Evolutionary conservation across 2,797 vertebrate species (phyloP), one percentile per base, ranked within the genome.

Genomic region (Prunella strophiata): DNA sequence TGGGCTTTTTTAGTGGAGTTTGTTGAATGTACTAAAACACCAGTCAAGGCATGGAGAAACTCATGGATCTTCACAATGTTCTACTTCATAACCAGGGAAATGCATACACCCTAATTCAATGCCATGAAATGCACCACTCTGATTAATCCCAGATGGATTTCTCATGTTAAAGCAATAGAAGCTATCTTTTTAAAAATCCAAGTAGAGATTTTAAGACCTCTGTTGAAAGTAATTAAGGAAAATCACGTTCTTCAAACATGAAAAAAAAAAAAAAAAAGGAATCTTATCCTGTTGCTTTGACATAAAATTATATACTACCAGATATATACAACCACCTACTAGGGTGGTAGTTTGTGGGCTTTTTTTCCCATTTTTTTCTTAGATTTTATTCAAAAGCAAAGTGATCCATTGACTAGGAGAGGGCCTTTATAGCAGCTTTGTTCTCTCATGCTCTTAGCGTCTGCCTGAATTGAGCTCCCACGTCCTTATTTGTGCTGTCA

Each of bases 321-420:
- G 9, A 36, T 36, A 36, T 36, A 36, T 10, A 36, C 36, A 36
- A 36, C 36, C 36, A 36, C 36, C 36, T 36, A 36, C 30, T 62
- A 9, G 7, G 7, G 13, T 47, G 11, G 5, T 38, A 11, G 2
- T 12, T 47, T 47, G 29, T 32, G 16, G 6, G 2, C 0, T 0
- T 34, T 45, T n/a, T 18, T 27, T 0, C 32, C 38, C 19, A 81
- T 62, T 84, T 91, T 14, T 13, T 73, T 78, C n/a, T 50, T 16
- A 71, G 25, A 52, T 77, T 86, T 87, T 43, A 48, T 88, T 73
- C 11, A 50, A 72, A 85, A 81, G 11, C 4, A 66, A 43, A 75
- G 52, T 22, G 32, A 48, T 66, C 23, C 50, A 70, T 48, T 78
- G 55, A 38, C 80, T 79, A 43, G 10, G 42, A 83, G 52, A 25